phyloP scores from a whole-genome alignment of 1,140 invertebrate species.

The Portunus trituberculatus region DNA sequence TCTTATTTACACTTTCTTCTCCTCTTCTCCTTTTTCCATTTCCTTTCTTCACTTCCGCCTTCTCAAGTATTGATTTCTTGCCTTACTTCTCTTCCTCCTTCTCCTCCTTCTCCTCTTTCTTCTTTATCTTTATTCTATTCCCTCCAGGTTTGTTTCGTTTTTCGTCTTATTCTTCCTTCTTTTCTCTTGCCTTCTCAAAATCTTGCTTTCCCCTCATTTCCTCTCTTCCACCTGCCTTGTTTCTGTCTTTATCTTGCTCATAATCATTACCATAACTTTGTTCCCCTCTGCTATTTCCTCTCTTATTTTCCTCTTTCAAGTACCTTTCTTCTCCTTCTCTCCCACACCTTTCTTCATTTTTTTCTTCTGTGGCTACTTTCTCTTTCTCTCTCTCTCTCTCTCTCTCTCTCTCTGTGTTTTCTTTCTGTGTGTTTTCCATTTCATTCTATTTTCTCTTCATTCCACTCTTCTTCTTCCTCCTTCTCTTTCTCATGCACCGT shows the following conservation, averaged over 20 bases:
- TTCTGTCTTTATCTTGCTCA: background rate
- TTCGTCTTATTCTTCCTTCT: background rate
- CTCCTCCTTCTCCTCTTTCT: too few relatives aligned
- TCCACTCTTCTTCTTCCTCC: background rate
- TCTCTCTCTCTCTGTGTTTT: too few relatives aligned
- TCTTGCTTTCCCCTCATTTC: background rate
- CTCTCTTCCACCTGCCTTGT: background rate
- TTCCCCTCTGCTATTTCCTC: background rate
- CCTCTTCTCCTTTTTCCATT: too few relatives aligned
- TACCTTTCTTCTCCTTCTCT: background rate
- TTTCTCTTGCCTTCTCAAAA: background rate
- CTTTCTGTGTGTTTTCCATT: too few relatives aligned
- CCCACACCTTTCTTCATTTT: background rate
- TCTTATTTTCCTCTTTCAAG: background rate
- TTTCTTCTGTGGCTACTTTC: background rate
- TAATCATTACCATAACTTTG: conserved; percentile 4
- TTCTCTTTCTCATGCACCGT: background rate
- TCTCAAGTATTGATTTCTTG: too few relatives aligned
- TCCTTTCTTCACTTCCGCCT: too few relatives aligned
- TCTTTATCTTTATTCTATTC: too few relatives aligned
- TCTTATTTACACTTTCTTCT: too few relatives aligned
- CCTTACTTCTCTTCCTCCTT: too few relatives aligned
- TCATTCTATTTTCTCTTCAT: background rate
- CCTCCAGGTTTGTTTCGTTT: too few relatives aligned
- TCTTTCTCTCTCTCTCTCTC: too few relatives aligned